These are phyloP conservation scores for Trichechus manatus DNA, from an alignment of 2,113 vertebrate genomes.

Conservation along the genomic window DNA sequence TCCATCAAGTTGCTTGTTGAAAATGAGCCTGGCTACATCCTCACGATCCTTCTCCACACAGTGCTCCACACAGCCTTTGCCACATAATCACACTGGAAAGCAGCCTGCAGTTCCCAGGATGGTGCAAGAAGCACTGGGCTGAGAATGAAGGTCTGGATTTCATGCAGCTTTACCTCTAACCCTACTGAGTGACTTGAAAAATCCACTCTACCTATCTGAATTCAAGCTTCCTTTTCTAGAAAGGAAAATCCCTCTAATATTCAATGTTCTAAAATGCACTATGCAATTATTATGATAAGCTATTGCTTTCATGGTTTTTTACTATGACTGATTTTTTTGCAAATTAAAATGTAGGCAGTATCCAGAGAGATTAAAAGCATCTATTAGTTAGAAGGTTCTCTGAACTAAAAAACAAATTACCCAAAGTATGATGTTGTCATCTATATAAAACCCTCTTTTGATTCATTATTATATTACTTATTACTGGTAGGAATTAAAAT, in stretches of 20 bases:
- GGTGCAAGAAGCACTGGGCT: background rate
- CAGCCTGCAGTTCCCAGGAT: background rate
- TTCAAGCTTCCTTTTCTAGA: slow-evolving; percentile 18
- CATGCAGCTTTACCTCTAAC: background rate
- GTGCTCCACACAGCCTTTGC: background rate
- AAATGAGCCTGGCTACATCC: background rate
- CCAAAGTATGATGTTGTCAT: background rate
- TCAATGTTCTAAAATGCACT: background rate
- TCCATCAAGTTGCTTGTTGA: background rate
- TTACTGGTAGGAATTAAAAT: slow-evolving; percentile 31
- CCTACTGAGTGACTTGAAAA: background rate
- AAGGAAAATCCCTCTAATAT: background rate
- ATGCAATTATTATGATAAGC: background rate
- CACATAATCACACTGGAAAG: background rate
- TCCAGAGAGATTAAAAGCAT: background rate
- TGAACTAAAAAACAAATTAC: slow-evolving; percentile 15
- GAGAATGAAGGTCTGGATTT: background rate
- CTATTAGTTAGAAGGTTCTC: background rate
- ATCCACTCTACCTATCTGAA: background rate
- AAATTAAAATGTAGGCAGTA: slow-evolving; percentile 1
- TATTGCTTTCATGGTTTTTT: slow-evolving; percentile 11
- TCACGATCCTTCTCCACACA: background rate
- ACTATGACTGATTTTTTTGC: background rate
- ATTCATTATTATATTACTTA: background rate
- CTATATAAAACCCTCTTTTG: background rate